Base-by-base conservation (phyloP, 2,888 invertebrate genomes). In the Nemotelus nigrinus region DNA sequence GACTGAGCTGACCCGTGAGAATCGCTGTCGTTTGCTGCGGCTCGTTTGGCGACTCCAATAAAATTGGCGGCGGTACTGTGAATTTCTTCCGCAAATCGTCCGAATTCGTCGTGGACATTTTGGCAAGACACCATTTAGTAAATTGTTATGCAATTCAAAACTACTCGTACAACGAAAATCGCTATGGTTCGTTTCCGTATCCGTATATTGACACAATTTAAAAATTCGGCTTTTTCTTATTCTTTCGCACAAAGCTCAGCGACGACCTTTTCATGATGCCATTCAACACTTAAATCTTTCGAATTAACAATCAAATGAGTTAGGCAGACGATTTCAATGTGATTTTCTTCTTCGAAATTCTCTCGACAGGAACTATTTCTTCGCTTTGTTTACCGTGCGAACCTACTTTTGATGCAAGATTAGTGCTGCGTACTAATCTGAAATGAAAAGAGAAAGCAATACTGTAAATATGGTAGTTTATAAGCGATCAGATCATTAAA, bases 31-130 rank as follows among this genome's bases (percentile, higher is more conserved):
- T 67, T 47, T 67, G 44, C 8, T 74, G 74, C n/a, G 77, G 67
- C 47, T 68, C 77, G 65, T 45, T 64, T 63, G 74, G 74, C 63
- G 74, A 74, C 41, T 74, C 74, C 45, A 70, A 60, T 47, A 58
- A 60, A 47, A 67, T 67, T 6, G 76, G 67, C 58, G 76, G 76
- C 6, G 76, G 67, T 77, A 75, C 79, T 80, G 83, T 83, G 83
- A 87, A 84, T 83, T 87, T 87, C 83, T 86, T 87, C 83, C 87
- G 84, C 85, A 85, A 83, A 81, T 87, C 87, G 82, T 87, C 87
- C 84, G 85, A 81, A 83, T 85, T 85, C 50, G 70, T 70, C 70
- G 70, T 70, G 82, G 84, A 84, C 87, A 87, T 87, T 82, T 84
- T 86, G 83, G 81, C 84, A 82, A 82, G 82, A 84, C 85, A 86